Percentiles rank a stretch among this genome's conserved stretches.
These are phyloP conservation scores for Magallana nippona DNA, from an alignment of 2,888 invertebrate genomes.

Conservation along the genomic window DNA sequence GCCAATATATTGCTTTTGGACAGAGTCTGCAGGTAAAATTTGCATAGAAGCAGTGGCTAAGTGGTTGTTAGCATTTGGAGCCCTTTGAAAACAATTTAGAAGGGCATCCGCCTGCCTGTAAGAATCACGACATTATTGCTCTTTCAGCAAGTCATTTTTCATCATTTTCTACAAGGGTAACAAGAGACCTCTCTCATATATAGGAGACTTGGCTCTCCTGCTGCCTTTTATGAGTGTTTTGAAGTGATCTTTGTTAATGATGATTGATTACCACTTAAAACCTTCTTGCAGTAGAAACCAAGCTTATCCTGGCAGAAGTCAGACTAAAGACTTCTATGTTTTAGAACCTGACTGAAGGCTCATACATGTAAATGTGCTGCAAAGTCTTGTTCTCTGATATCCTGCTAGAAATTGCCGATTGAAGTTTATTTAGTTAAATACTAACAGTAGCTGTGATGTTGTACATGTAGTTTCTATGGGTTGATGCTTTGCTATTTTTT, in stretches of 20 bases:
- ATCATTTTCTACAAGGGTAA: constrained; percentile 27
- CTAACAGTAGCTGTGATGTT: too few species aligned
- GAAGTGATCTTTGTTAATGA: constrained; percentile 25
- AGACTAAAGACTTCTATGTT: not conserved
- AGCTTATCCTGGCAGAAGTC: not conserved
- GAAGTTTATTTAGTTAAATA: too few species aligned
- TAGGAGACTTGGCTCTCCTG: constrained; percentile 7
- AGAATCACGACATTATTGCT: constrained; percentile 4
- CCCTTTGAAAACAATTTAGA: constrained; percentile 16
- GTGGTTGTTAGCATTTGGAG: constrained; percentile 24
- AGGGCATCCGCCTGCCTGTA: not conserved
- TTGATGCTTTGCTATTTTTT: too few species aligned
- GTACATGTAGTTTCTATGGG: too few species aligned
- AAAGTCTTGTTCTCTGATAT: not conserved
- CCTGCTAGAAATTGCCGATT: too few species aligned
- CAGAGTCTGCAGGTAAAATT: constrained; percentile 10
- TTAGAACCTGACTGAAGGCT: not conserved
- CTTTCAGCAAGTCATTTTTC: constrained; percentile 31
- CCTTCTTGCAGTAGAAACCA: constrained; percentile 16
- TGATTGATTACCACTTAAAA: constrained; percentile 29
- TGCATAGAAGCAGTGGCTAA: constrained; percentile 19
- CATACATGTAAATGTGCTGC: too few species aligned
- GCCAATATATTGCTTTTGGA: constrained; percentile 22
- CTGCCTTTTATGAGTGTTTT: constrained; percentile 31
- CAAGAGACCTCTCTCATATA: constrained; percentile 17